A percentile compares a stretch with the other conserved stretches of the same genome.
These are phyloP conservation scores for Sarcophaga carnaria DNA, from an alignment of 2,888 invertebrate species.

Conservation along the genomic window DNA sequence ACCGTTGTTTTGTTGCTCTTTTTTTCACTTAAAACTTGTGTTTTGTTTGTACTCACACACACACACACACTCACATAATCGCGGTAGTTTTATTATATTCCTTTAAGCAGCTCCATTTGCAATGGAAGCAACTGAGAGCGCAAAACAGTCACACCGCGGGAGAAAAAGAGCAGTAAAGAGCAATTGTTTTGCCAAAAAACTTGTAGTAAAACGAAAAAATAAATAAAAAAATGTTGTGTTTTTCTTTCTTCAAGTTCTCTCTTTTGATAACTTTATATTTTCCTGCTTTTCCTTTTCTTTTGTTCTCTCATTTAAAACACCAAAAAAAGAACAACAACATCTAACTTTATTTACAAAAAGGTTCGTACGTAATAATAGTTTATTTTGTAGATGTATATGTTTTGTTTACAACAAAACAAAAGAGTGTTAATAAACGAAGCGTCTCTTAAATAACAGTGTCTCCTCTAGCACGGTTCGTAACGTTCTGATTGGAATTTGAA, in stretches of 20 bases:
- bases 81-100: constrained; percentile 5
- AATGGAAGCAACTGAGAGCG: background rate
- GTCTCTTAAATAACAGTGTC: constrained; percentile 58
- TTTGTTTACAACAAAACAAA: background rate
- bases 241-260: background rate
- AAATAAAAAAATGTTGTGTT: background rate
- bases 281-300: constrained; percentile 1
- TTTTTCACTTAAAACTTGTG: constrained; percentile 5
- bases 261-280: background rate
- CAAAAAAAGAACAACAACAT: background rate
- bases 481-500: constrained; percentile 61
- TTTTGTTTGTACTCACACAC: constrained; percentile 51
- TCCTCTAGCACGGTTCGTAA: constrained; percentile 64
- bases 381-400: background rate
- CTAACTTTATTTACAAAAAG: constrained; percentile 34
- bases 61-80: constrained; percentile 10
- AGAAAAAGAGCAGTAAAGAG: too few relatives aligned
- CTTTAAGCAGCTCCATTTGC: constrained; percentile 45
- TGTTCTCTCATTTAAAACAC: constrained; percentile 2
- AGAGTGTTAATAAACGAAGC: background rate
- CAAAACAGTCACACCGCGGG: too few relatives aligned
- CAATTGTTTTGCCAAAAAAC: too few relatives aligned
- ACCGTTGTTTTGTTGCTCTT: constrained; percentile 54
- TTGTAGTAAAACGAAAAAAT: background rate
- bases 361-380: constrained; percentile 36